These are phyloP conservation scores for Salvelinus fontinalis DNA, from an alignment of 2,113 vertebrate genomes.

Conservation along the genomic window DNA sequence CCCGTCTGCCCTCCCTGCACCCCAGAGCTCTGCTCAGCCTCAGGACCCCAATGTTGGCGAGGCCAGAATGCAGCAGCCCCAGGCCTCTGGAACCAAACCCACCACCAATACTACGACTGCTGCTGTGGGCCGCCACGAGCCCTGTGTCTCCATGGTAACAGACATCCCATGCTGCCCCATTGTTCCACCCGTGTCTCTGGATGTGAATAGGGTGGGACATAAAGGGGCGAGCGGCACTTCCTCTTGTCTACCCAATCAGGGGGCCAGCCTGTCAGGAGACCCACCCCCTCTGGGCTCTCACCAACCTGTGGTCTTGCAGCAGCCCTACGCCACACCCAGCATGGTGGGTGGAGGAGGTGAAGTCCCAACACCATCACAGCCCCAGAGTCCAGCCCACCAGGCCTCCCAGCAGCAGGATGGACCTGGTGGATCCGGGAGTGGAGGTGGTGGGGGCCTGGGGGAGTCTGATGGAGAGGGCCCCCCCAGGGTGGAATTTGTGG, in stretches of 20 bases:
- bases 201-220: slow-evolving; percentile 42
- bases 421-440: slow-evolving; percentile 37
- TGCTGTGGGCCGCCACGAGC: slow-evolving; percentile 52
- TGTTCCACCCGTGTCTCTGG: slow-evolving; percentile 65
- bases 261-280: slow-evolving; percentile 49
- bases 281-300: slow-evolving; percentile 52
- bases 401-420: slow-evolving; percentile 51
- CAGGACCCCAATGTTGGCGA: slow-evolving; percentile 27
- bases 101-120: background rate
- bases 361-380: slow-evolving; percentile 51
- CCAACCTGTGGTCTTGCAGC: slow-evolving; percentile 73
- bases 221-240: slow-evolving; percentile 48
- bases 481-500: slow-evolving; percentile 84
- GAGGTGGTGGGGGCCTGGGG: slow-evolving; percentile 47
- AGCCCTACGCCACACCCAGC: slow-evolving; percentile 66
- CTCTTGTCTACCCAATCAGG: slow-evolving; percentile 35
- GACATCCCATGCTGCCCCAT: slow-evolving; percentile 74
- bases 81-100: slow-evolving; percentile 44
- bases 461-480: slow-evolving; percentile 92
- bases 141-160: slow-evolving; percentile 62
- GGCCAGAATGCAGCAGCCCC: slow-evolving; percentile 50
- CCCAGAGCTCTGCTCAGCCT: slow-evolving; percentile 42
- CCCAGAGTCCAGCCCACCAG: slow-evolving; percentile 70
- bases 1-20: slow-evolving; percentile 25
- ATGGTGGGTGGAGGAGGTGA: slow-evolving; percentile 21